Evolutionary conservation across 2,888 invertebrate species (phyloP), one percentile per base, ranked within the genome.

Genomic region (Bibio marci): DNA sequence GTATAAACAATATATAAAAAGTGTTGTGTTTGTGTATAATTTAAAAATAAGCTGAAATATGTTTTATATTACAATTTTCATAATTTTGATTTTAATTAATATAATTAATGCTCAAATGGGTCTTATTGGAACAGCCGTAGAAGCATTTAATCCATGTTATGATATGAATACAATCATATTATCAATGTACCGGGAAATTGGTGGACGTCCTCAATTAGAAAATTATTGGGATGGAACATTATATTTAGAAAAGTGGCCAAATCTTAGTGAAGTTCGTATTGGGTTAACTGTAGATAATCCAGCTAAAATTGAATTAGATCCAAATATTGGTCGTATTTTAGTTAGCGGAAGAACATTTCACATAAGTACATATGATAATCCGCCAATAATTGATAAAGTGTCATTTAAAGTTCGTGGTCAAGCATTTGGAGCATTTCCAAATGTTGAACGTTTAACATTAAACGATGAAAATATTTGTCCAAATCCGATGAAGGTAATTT

Each of bases 201-300:
- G 37, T n/a, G 30, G 30, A 5, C 37, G n/a, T 17, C 37, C 37
- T 12, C 11, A 22, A 14, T 12, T 5, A 15, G 30, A 37, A 37
- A 30, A 37, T 25, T 37, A 37, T 13, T 37, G 37, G 37, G 27
- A 37, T 31, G 37, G 30, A 3, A 37, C 30, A 7, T n/a, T 37
- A 12, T 14, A 15, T 22, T 25, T 37, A 17, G 14, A 18, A 7
- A 37, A 37, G 6, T 37, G 37, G 37, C 37, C 37, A 4, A 19
- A 30, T 22, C 10, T 37, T 8, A 12, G 14, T 12, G 37, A 37
- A 37, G 37, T 37, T 30, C 30, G 30, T 8, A 12, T 37, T 4
- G 18, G 22, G 2, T 14, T 37, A 19, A 19, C 18, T 6, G 19
- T 37, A n/a, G 37, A 37, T 22, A 30, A 30, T n/a, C 30, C 22